Evolutionary conservation across 2,888 invertebrate genomes (phyloP), one percentile per base, ranked within the genome.

Genomic region (Scaptomyza caliginosa): DNA sequence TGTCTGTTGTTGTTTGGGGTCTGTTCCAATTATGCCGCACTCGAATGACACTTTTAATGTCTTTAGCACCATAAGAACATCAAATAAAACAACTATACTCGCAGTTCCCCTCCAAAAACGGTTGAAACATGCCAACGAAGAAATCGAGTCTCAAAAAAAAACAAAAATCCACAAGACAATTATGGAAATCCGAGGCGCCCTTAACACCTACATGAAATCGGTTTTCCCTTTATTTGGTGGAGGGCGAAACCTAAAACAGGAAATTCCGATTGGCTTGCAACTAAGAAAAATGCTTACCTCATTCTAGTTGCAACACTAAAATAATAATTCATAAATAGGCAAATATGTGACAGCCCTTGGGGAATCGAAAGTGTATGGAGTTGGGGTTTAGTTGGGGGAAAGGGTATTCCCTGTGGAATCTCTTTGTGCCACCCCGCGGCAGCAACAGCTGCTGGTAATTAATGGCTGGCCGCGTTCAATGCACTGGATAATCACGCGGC

Each of bases 21-120:
- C 83, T 71, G 81, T 67, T 79, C 82, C 83, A 86, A 84, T 84
- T 84, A 84, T 78, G 72, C 67, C 63, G 72, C 54, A 79, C 85
- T 82, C 86, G 77, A 73, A 77, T 88, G 88, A 86, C 88, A 86
- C 79, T 80, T 88, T 88, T 86, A 78, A 79, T 83, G 79, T 83
- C 75, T 81, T 85, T 74, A 77, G 52, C 78, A 74, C 76, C 74
- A 85, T 88, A 86, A 86, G 80, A 77, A 74, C 82, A n/a, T n/a
- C n/a, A n/a, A n/a, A n/a, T n/a, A n/a, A n/a, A n/a, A n/a, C n/a
- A n/a, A n/a, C n/a, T n/a, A n/a, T n/a, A n/a, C n/a, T n/a, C 54
- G 67, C 51, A 60, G 50, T 30, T 34, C 34, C 55, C 39, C 62
- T 49, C 65, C 52, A 64, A 54, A 65, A 82, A 66, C 76, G 70